phyloP scores from a whole-genome alignment of 2,797 vertebrate genomes.

The Peromyscus nudipes region DNA sequence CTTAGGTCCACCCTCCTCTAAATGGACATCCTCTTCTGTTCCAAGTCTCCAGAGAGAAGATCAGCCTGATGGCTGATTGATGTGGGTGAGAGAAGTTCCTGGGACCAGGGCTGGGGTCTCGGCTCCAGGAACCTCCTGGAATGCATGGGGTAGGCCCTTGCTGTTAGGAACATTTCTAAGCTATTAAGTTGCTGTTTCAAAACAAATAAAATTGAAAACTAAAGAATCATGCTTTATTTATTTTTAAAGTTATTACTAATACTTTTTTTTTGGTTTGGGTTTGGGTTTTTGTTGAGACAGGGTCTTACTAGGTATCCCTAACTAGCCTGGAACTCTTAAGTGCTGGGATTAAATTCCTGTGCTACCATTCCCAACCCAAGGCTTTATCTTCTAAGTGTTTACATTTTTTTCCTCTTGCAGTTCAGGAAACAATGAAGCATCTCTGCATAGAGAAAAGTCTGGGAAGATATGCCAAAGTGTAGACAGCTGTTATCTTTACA shows the following conservation, averaged over 20 bases:
- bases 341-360: neutral
- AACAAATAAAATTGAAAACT: conserved; percentile 82
- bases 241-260: neutral
- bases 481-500: conserved; percentile 70
- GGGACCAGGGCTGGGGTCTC: neutral
- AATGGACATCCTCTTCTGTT: conserved; percentile 61
- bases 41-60: conserved; percentile 48
- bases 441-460: conserved; percentile 56
- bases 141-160: conserved; percentile 49
- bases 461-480: conserved; percentile 67
- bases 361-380: neutral
- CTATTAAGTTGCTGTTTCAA: conserved; percentile 81
- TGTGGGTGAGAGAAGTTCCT: conserved; percentile 21
- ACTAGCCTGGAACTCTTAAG: neutral
- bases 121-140: neutral
- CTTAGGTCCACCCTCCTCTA: conserved; percentile 11
- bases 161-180: conserved; percentile 71
- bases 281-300: neutral
- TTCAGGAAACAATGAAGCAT: conserved; percentile 61
- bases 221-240: conserved; percentile 69
- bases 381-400: conserved; percentile 74
- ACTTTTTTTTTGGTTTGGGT: neutral
- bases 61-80: neutral
- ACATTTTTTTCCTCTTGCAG: conserved; percentile 2
- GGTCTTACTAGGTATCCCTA: neutral